phyloP scores from a whole-genome alignment of 2,888 invertebrate species.

The Eilema griseolum region DNA sequence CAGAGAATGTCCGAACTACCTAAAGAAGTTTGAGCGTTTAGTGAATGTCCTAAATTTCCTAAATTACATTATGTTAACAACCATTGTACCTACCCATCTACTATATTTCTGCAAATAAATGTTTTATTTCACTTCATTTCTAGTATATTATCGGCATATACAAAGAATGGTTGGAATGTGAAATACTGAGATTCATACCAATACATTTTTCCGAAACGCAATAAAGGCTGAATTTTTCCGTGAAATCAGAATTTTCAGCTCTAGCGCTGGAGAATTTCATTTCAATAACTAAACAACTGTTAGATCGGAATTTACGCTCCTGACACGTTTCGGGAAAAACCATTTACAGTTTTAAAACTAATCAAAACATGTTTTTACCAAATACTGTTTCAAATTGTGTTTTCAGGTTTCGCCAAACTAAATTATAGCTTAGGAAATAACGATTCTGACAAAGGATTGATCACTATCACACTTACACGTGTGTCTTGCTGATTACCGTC shows the following conservation, averaged over 20 bases:
- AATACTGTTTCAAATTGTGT: neutral
- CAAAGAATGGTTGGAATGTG: neutral
- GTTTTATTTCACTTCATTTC: too few relatives aligned
- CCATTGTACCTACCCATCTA: too few relatives aligned
- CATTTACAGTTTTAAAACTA: constrained; percentile 11
- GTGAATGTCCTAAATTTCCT: too few relatives aligned
- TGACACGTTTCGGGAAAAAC: constrained; percentile 27
- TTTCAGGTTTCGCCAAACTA: neutral
- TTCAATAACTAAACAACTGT: constrained; percentile 5
- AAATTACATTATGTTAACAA: too few relatives aligned
- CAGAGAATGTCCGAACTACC: too few relatives aligned
- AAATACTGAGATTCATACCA: constrained; percentile 14
- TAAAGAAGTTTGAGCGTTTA: too few relatives aligned
- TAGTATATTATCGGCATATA: too few relatives aligned
- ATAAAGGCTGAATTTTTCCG: constrained; percentile 29
- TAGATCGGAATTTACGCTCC: constrained; percentile 28
- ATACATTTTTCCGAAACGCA: constrained; percentile 37
- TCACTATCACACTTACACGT: too few relatives aligned
- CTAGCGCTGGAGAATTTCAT: constrained; percentile 25
- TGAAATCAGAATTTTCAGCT: neutral
- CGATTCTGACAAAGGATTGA: too few relatives aligned
- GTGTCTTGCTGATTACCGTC: too few relatives aligned
- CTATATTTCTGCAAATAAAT: too few relatives aligned
- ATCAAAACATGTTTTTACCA: neutral
- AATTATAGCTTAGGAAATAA: too few relatives aligned